These are phyloP conservation scores for Polydrusus pterygomalis DNA, from an alignment of 2,888 invertebrate genomes.

Conservation along the genomic window DNA sequence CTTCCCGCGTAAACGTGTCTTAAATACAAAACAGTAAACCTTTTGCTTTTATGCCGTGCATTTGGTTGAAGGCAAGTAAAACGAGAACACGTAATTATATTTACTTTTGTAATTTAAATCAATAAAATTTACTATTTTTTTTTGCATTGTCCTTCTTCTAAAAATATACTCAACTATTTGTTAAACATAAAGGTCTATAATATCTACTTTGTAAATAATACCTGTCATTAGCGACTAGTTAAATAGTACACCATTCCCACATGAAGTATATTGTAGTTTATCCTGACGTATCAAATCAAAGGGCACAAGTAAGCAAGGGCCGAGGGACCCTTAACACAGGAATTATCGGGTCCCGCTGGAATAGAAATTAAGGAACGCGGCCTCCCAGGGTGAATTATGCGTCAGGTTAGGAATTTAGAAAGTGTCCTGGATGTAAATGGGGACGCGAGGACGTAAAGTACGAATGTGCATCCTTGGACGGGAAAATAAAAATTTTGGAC, in stretches of 20 bases:
- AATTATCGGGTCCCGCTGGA: conserved; percentile 38
- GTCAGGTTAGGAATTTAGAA: conserved; percentile 37
- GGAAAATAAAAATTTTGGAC: too few species aligned
- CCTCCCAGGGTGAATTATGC: conserved; percentile 37
- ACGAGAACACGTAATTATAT: too few species aligned
- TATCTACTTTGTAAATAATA: too few species aligned
- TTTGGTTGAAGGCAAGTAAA: too few species aligned
- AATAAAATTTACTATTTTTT: too few species aligned
- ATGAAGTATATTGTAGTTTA: not conserved
- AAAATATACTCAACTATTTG: too few species aligned
- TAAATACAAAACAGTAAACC: not conserved
- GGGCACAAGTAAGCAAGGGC: conserved; percentile 31
- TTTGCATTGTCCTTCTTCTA: too few species aligned
- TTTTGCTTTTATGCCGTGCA: not conserved
- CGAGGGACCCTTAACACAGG: conserved; percentile 36
- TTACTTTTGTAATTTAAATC: too few species aligned
- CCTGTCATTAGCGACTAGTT: too few species aligned
- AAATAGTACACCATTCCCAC: not conserved
- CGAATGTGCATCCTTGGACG: not conserved
- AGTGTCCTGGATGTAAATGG: conserved; percentile 9
- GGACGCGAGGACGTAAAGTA: not conserved
- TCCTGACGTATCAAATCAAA: not conserved
- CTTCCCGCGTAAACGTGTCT: not conserved
- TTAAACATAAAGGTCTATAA: too few species aligned
- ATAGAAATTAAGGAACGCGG: conserved; percentile 43